phyloP scores from a whole-genome alignment of 2,888 invertebrate species.

The Tetramorium bicarinatum region DNA sequence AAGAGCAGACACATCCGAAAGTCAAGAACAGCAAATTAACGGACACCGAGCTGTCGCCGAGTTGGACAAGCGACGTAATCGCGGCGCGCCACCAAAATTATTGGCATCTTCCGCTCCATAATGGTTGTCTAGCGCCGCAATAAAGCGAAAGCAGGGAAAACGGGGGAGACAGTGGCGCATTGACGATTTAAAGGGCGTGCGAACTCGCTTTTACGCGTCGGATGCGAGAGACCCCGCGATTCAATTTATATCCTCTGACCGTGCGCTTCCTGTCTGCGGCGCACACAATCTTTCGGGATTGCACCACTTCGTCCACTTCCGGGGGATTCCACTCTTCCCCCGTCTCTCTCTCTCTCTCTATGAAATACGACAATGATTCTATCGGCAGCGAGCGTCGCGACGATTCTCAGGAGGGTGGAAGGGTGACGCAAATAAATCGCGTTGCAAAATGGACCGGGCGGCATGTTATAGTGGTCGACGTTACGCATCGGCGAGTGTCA shows the following conservation, averaged over 20 bases:
- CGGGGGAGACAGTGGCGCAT: constrained; percentile 68
- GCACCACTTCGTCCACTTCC: constrained; percentile 81
- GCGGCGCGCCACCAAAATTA: constrained; percentile 72
- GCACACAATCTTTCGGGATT: constrained; percentile 79
- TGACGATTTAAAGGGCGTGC: constrained; percentile 85
- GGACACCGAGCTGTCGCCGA: constrained; percentile 14
- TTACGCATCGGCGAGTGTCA: constrained; percentile 80
- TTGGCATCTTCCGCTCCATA: constrained; percentile 83
- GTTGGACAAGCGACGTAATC: constrained; percentile 40
- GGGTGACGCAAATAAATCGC: constrained; percentile 74
- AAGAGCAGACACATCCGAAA: constrained; percentile 36
- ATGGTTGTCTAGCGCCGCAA: constrained; percentile 79
- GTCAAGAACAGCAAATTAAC: constrained; percentile 47
- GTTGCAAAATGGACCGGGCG: constrained; percentile 80
- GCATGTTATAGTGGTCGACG: constrained; percentile 73
- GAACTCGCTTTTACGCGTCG: constrained; percentile 82
- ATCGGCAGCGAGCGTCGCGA: constrained; percentile 53
- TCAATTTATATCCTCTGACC: constrained; percentile 82
- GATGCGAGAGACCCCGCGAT: constrained; percentile 80
- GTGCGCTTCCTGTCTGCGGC: constrained; percentile 77
- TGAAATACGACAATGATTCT: constrained; percentile 74
- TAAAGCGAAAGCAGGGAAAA: constrained; percentile 54
- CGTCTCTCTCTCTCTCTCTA: constrained; percentile 36
- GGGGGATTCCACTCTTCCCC: constrained; percentile 56
- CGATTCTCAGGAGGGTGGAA: constrained; percentile 54